Evolutionary conservation across 2,888 invertebrate genomes (phyloP).

Genomic region (Chrysopilus asiliformis): DNA sequence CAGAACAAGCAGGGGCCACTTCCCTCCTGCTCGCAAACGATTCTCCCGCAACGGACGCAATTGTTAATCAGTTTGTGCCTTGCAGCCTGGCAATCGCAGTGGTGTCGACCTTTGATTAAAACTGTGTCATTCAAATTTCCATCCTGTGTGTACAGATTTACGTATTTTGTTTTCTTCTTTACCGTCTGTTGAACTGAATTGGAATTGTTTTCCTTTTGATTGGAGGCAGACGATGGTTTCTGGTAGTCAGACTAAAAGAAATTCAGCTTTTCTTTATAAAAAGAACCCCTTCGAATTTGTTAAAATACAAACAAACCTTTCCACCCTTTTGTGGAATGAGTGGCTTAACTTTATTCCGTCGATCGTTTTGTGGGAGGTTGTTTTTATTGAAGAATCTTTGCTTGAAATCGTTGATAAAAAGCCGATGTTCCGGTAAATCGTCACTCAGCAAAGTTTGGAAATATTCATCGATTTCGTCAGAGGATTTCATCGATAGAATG

Average conservation of each 20-base stretch:
- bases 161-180: conserved; percentile 56
- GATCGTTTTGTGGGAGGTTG: too few relatives aligned
- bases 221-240: too few relatives aligned
- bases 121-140: conserved; percentile 48
- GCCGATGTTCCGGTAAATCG: conserved; percentile 49
- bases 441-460: conserved; percentile 60
- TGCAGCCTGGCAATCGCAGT: conserved; percentile 85
- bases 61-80: conserved; percentile 86
- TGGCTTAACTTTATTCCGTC: too few relatives aligned
- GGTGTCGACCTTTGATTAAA: conserved; percentile 58
- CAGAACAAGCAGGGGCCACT: conserved; percentile 94
- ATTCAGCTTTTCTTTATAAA: neutral
- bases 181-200: conserved; percentile 9
- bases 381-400: conserved; percentile 40
- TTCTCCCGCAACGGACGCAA: conserved; percentile 83
- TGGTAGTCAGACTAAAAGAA: neutral
- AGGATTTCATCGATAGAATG: conserved; percentile 55
- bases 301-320: too few relatives aligned
- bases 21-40: conserved; percentile 92
- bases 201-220: neutral
- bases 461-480: conserved; percentile 61
- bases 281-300: too few relatives aligned
- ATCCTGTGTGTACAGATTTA: conserved; percentile 60
- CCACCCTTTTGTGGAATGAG: too few relatives aligned
- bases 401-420: conserved; percentile 49